Evolutionary conservation across 2,888 invertebrate genomes (phyloP).

Genomic region (Dasysyrphus albostriatus): DNA sequence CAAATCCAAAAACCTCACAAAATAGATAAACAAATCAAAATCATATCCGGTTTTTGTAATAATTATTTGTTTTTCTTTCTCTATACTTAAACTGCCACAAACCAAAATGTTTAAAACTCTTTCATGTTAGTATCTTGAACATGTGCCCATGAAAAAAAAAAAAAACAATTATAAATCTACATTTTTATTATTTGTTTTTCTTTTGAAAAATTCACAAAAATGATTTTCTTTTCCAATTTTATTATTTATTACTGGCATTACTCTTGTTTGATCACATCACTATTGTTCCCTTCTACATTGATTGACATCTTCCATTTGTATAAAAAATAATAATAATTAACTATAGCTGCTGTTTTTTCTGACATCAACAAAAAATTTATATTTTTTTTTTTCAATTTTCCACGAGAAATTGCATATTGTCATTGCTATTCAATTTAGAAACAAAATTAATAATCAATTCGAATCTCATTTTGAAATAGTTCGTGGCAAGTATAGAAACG

Average conservation of each 20-base stretch:
- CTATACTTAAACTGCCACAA: neutral
- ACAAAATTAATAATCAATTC: neutral
- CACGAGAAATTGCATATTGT: neutral
- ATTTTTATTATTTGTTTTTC: neutral
- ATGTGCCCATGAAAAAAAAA: neutral
- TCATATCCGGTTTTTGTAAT: neutral
- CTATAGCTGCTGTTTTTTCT: neutral
- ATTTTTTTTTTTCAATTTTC: neutral
- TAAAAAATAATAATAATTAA: neutral
- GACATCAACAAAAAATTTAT: neutral
- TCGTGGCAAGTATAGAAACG: neutral
- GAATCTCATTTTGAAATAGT: neutral
- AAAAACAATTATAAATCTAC: neutral
- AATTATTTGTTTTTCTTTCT: neutral
- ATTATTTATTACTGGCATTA: neutral
- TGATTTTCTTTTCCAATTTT: neutral
- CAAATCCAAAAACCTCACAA: neutral
- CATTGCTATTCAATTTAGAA: neutral
- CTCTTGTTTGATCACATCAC: slow-evolving; percentile 9
- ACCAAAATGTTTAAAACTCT: neutral
- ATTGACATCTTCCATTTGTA: slow-evolving; percentile 15
- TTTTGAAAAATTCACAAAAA: slow-evolving; percentile 1
- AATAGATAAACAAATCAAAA: neutral
- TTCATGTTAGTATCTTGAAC: neutral
- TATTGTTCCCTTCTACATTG: neutral